Percentiles rank a stretch among this genome's conserved stretches.
Conservation (phyloP, 2,888 invertebrate species). For the Digitonthophagus gazella region DNA sequence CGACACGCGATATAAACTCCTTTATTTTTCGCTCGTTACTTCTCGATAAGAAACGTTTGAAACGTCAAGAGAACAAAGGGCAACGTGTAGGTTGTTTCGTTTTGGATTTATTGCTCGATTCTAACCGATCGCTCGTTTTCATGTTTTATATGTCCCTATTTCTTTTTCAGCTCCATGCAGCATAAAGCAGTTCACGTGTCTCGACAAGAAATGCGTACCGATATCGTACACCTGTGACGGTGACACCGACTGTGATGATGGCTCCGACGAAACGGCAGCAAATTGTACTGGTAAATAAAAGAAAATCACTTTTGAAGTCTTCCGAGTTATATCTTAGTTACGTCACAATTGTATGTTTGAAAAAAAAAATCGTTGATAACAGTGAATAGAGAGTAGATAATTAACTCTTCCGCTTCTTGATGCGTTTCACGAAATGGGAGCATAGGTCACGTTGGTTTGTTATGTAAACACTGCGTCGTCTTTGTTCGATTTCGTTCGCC, state of each 20-base stretch:
- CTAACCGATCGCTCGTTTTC: background rate
- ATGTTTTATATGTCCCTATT: too few species aligned
- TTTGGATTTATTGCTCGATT: too few species aligned
- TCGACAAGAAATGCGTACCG: constrained; percentile 70
- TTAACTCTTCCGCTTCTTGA: background rate
- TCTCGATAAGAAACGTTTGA: too few species aligned
- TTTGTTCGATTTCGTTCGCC: background rate
- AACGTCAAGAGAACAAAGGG: too few species aligned
- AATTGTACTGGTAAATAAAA: constrained; percentile 39
- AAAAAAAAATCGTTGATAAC: background rate
- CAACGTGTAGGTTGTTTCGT: too few species aligned
- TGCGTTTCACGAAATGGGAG: background rate
- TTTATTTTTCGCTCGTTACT: too few species aligned
- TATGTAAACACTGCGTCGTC: background rate
- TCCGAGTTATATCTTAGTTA: too few species aligned
- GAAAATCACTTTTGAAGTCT: too few species aligned
- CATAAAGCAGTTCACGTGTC: constrained; percentile 67
- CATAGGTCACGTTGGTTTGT: background rate
- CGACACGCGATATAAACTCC: too few species aligned
- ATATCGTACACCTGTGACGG: constrained; percentile 76
- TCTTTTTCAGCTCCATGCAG: constrained; percentile 24
- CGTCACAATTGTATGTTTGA: background rate
- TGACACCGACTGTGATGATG: constrained; percentile 75
- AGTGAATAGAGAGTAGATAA: background rate
- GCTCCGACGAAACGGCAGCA: constrained; percentile 71